Evolutionary conservation across 2,797 vertebrate species (phyloP), one percentile per base, ranked within the genome.

Genomic region (Cygnus olor): DNA sequence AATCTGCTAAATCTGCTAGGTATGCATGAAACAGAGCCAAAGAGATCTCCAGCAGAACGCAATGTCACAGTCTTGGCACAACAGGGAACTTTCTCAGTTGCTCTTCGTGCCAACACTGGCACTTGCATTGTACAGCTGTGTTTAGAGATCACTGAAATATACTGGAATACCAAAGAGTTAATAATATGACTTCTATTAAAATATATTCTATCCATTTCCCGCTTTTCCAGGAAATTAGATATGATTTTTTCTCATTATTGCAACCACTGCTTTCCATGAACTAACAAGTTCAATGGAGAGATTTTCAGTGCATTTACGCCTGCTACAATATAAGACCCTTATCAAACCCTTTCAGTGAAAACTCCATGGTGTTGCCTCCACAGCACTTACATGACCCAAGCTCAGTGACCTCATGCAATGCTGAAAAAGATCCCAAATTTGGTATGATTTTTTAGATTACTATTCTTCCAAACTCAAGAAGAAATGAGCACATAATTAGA

Each of bases 1-100:
- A 97, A 97, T 97, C 97, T 97, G 96, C 94, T 96, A 95, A 97
- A 95, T 97, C 97, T 97, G 96, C 97, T 97, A 97, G 97, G 97
- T 98, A 97, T 86, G 94, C 96, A 96, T 95, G 96, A 98, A 97
- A 97, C 0, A 0, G 91, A 97, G 97, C 97, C 97, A 97, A 96
- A 95, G 88, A 93, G 95, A 97, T 97, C 97, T 97, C 95, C 97
- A 97, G 96, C 93, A 97, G 97, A 97, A 97, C 74, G 65, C 80
- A 77, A 36, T 97, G 97, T 97, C 97, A 97, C 94, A 96, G 95
- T 94, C 95, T 96, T 88, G 86, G 95, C 96, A 92, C 89, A 68
- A 96, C 4, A 0, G 95, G 97, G 86, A 95, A 95, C 94, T 87
- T 93, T 94, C 89, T 96, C 57, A 58, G 93, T 82, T 85, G 88